Base-by-base conservation (phyloP, 2,888 invertebrate species). In the Drosophila meridiana region DNA sequence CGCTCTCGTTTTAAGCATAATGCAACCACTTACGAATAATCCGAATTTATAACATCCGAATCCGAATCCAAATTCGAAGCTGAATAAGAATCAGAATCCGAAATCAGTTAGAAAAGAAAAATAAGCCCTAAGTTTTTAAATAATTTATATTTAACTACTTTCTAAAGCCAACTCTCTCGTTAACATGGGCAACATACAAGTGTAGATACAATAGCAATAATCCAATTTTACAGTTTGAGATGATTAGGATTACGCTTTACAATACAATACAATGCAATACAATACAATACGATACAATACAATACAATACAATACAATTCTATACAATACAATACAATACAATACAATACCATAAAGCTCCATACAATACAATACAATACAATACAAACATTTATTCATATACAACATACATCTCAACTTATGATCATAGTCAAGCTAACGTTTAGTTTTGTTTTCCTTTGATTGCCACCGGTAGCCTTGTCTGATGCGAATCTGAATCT, bases 31-130 rank as follows among this genome's bases (percentile, higher is more conserved):
- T 67, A 77, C 52, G 48, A 76, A 52, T 71, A 76, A 76, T 77
- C 82, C 82, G 82, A 82, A 82, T 82, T 82, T 82, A 82, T 71
- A 80, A 59, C 69, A 80, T 71, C 63, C 69, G 68, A 69, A 57
- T 36, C 34, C 34, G 6, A 61, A 56, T 34, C 32, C 30, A 0
- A 30, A 59, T 47, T 40, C 48, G 34, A 40, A 6, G 2, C 40
- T 14, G 40, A 14, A 34, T 1, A 2, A 20, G 20, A 43, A 20
- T 28, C 38, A 28, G 20, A 48, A 32, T 32, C 40, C 20, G 26
- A 38, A 38, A 38, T 53, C 28, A 40, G 53, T 32, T 26, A 45
- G 20, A 7, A 52, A 68, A 45, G 3, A 14, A 28, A 36, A 14
- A 26, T 30, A 28, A 56, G 2, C 50, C n/a, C 48, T 30, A 42